Evolutionary conservation across 2,113 vertebrate species (phyloP), one percentile per base, ranked within the genome.

Genomic region (Syrrhaptes paradoxus): DNA sequence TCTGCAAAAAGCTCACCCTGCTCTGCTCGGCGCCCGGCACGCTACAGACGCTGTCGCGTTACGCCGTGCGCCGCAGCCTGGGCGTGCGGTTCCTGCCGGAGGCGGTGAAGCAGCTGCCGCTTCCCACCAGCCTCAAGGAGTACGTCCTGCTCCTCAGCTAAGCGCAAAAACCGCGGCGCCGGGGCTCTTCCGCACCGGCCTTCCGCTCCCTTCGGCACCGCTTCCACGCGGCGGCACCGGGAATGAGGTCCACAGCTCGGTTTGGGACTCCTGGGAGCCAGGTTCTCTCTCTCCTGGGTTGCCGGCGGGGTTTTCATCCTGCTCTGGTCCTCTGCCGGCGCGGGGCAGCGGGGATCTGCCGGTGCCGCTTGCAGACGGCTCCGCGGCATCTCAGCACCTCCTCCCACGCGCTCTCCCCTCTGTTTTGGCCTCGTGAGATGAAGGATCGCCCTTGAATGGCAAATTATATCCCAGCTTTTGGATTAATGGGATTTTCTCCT

Each of bases 91-190:
- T 98, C 93, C 98, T 99, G 31, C 99, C 99, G 0, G 97, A 98
- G 22, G 99, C 99, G 0, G 99, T 99, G 82, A 98, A 99, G 96
- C 98, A 98, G 88, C 99, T 99, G 58, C 99, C 99, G 7, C 91
- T 99, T 96, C 99, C 99, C 11, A 98, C 98, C 70, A 98, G 98
- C 25, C 97, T 99, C 92, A 99, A 99, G 98, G 98, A 99, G 8
- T 99, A 99, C 80, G 80, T 99, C 48, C 94, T 99, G 85, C 98
- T 99, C 48, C 98, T 98, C 82, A 98, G 98, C 97, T 99, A 45
- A 85, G 66, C 6, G 7, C 13, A 13, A 2, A 13, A 34, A 41
- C 12, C 11, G 5, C 16, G 46, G 52, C 10, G 7, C 25, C 9
- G 9, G 24, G 14, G 32, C 26, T 17, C 24, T 32, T n/a, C 21